phyloP scores from a whole-genome alignment of 2,797 vertebrate genomes.

The Zenarchopterus dispar region DNA sequence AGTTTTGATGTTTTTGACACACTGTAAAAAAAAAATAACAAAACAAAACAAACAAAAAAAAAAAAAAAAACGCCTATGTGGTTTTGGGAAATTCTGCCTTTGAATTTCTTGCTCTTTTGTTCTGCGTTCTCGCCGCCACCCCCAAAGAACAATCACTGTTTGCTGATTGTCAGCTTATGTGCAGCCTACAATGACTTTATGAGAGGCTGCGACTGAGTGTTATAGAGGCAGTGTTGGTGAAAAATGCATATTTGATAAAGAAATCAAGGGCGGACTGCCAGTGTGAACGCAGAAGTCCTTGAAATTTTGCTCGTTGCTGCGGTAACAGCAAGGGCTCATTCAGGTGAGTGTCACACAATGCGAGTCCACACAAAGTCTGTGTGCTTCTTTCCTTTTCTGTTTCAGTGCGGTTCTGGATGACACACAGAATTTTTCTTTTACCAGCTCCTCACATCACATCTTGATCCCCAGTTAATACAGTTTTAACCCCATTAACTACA shows the following conservation, averaged over 20 bases:
- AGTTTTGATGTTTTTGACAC: constrained; percentile 74
- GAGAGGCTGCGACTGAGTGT: constrained; percentile 61
- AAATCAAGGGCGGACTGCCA: constrained; percentile 43
- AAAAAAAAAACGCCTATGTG: constrained; percentile 61
- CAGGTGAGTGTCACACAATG: constrained; percentile 37
- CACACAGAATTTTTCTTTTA: constrained; percentile 2
- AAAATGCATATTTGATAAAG: constrained; percentile 38
- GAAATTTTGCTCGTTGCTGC: constrained; percentile 76
- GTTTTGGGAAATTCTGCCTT: constrained; percentile 75
- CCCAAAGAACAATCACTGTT: constrained; percentile 47
- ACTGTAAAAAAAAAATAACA: constrained; percentile 47
- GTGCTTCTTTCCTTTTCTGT: not conserved
- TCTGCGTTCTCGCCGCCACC: constrained; percentile 34
- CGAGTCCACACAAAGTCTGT: constrained; percentile 6
- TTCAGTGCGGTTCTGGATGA: not conserved
- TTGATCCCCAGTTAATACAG: constrained; percentile 23
- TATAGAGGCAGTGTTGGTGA: constrained; percentile 20
- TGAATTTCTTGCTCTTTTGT: constrained; percentile 69
- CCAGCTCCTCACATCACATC: constrained; percentile 30
- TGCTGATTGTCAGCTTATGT: constrained; percentile 66
- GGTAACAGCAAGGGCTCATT: constrained; percentile 72
- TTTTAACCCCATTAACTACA: constrained; percentile 10
- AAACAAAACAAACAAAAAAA: too few species aligned
- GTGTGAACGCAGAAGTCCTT: constrained; percentile 56
- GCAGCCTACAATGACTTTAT: constrained; percentile 63